These are phyloP conservation scores for Syngnathus typhle DNA, from an alignment of 2,113 vertebrate species.

Conservation along the genomic window DNA sequence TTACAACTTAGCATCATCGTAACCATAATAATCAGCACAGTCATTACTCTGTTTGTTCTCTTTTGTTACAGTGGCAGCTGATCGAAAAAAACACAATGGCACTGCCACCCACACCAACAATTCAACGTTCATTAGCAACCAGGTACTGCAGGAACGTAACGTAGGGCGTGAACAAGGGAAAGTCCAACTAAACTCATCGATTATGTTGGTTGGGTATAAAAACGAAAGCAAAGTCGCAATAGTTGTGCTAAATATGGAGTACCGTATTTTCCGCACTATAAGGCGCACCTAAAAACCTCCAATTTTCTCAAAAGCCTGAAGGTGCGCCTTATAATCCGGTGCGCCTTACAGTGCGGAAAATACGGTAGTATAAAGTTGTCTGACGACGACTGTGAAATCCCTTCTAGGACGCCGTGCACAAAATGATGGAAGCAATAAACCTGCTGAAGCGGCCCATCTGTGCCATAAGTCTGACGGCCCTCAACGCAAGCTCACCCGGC, in stretches of 20 bases:
- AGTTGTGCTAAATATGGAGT: too few relatives aligned
- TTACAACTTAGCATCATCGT: background rate
- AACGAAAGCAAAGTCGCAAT: too few relatives aligned
- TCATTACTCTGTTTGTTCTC: background rate
- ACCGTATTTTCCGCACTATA: too few relatives aligned
- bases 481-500: slow-evolving; percentile 31
- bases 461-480: slow-evolving; percentile 32
- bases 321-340: too few relatives aligned
- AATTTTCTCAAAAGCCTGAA: too few relatives aligned
- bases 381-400: background rate
- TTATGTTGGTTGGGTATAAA: too few relatives aligned
- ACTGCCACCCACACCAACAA: slow-evolving; percentile 23
- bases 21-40: background rate
- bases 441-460: slow-evolving; percentile 60
- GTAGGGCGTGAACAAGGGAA: background rate
- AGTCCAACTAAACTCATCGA: too few relatives aligned
- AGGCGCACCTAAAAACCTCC: too few relatives aligned
- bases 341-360: too few relatives aligned
- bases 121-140: slow-evolving; percentile 19
- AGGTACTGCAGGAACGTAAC: slow-evolving; percentile 43
- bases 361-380: too few relatives aligned
- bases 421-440: slow-evolving; percentile 48
- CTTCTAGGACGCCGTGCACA: slow-evolving; percentile 36
- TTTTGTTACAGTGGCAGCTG: slow-evolving; percentile 45
- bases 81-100: background rate